Evolutionary conservation across 2,113 vertebrate genomes (phyloP), one percentile per base, ranked within the genome.

Genomic region (Sinocyclocheilus maitianheensis): DNA sequence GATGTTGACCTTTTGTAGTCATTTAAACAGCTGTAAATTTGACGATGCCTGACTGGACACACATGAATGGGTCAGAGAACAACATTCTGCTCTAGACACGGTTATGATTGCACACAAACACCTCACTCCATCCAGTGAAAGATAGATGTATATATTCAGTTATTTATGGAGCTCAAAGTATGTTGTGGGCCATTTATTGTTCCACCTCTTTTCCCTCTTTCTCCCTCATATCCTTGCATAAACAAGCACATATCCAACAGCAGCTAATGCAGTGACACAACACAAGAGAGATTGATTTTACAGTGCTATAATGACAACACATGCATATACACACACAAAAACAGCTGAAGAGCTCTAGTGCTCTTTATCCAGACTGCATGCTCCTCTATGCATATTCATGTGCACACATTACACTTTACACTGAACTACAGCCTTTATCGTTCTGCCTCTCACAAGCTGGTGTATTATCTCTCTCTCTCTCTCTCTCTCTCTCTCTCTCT

Each of bases 331-430:
- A 24, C 76, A 63, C 51, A 34, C 63, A 48, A 67, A 63, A 67
- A 37, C 26, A 34, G 58, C 76, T 75, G 60, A 77, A 86, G 65
- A 26, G 81, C 34, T 84, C 53, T 30, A 11, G 65, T 43, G 26
- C 76, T 80, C 67, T 48, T 24, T 11, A 81, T 72, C 55, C 30
- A 81, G 24, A 84, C 58, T 40, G 46, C 22, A 37, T n/a, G 51
- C 9, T 77, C 62, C 63, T 82, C 43, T 63, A 85, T 85, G 79
- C 80, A 89, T 87, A 83, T 89, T 85, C 75, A 85, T 87, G 30
- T 6, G 14, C 79, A 82, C 58, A 87, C 71, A 74, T 58, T 30
- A 85, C 88, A 85, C 83, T 85, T 87, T 65, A 84, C 78, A 37
- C 85, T 71, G 77, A 62, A 63, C 71, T 65, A 55, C 67, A 26